A percentile compares a stretch with the other conserved stretches of the same genome.
Evolutionary conservation across 2,797 vertebrate species (phyloP).

Genomic region (Sebastes taczanowskii): DNA sequence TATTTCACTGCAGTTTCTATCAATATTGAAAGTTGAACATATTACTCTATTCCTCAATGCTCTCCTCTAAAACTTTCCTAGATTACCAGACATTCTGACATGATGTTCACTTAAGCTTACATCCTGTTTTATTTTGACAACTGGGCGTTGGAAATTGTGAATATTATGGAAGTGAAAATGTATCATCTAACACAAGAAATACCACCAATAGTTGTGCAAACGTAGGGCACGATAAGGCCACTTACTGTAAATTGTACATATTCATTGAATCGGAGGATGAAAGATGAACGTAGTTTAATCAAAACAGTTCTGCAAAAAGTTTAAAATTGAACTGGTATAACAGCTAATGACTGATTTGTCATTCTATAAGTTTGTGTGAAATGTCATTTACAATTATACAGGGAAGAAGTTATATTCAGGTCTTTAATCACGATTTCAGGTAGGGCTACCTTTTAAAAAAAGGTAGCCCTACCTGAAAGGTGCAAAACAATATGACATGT

Average conservation of each 20-base stretch:
- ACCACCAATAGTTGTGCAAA: not conserved
- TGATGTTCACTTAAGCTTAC: not conserved
- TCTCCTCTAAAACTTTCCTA: slow-evolving; percentile 71
- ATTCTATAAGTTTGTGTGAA: not conserved
- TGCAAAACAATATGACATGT: not conserved
- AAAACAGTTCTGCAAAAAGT: not conserved
- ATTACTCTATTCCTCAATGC: slow-evolving; percentile 69
- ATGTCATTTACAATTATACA: not conserved
- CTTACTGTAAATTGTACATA: not conserved
- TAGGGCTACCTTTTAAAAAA: not conserved
- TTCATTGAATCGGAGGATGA: not conserved
- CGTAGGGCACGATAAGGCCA: not conserved
- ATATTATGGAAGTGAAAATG: slow-evolving; percentile 66
- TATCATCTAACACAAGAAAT: not conserved
- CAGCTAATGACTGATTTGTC: not conserved
- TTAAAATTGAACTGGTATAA: not conserved
- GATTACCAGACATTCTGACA: slow-evolving; percentile 66
- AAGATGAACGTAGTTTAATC: not conserved
- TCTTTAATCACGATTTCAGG: not conserved
- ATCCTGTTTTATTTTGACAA: slow-evolving; percentile 60
- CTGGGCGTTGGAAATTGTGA: not conserved
- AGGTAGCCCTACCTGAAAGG: not conserved
- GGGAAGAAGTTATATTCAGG: not conserved
- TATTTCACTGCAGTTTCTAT: not conserved
- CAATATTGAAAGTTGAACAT: slow-evolving; percentile 54